phyloP scores from a whole-genome alignment of 2,888 invertebrate genomes.

The Euzetes globulus region DNA sequence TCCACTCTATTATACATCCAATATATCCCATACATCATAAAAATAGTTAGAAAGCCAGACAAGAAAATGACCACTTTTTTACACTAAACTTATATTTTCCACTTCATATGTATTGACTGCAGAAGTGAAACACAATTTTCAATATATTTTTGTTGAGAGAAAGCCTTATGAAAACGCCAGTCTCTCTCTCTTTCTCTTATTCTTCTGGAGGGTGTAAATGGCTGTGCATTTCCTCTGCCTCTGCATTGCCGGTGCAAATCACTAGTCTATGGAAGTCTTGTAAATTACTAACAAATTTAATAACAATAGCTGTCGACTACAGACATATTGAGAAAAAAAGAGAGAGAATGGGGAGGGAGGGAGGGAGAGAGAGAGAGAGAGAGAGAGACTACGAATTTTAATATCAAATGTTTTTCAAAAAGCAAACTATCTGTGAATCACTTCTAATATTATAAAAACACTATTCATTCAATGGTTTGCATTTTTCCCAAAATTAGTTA shows the following conservation, averaged over 20 bases:
- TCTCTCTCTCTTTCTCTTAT: too few species aligned
- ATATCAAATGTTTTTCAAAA: too few species aligned
- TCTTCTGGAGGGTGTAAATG: constrained; percentile 25
- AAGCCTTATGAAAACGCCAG: too few species aligned
- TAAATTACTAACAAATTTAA: neutral
- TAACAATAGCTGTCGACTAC: neutral
- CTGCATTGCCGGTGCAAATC: constrained; percentile 7
- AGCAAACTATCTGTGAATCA: too few species aligned
- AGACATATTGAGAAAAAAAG: neutral
- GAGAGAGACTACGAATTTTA: too few species aligned
- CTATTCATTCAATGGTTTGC: too few species aligned
- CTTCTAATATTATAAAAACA: too few species aligned
- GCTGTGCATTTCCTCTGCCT: constrained; percentile 19
- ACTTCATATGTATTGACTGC: neutral
- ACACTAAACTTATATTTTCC: neutral
- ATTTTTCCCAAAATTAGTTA: too few species aligned
- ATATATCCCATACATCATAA: constrained; percentile 30
- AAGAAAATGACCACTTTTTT: constrained; percentile 25
- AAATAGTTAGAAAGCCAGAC: constrained; percentile 16
- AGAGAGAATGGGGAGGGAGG: too few species aligned
- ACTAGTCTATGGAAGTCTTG: neutral
- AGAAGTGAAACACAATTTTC: constrained; percentile 10
- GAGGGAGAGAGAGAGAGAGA: too few species aligned
- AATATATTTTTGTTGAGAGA: neutral
- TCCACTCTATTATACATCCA: constrained; percentile 1